Evolutionary conservation across 2,888 invertebrate species (phyloP), one percentile per base, ranked within the genome.

Genomic region (Plebejus melissa): DNA sequence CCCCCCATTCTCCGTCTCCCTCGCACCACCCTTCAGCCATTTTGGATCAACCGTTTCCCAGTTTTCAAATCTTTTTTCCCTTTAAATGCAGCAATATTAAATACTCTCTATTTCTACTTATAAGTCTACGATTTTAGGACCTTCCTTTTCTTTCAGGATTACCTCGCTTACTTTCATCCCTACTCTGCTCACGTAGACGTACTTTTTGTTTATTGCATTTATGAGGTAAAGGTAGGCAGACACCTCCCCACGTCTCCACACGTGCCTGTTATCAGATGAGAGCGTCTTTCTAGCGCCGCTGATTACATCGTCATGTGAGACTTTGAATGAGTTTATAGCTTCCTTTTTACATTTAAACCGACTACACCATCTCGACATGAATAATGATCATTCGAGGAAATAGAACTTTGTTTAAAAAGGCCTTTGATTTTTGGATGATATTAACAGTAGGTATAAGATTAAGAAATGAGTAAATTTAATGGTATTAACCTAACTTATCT

Each of bases 1-100:
- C 90, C 90, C 90, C 91, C 85, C 89, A 79, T 81, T 78, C 84
- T 86, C 88, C 83, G 82, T 87, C 87, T 84, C 83, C 89, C 90
- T 90, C 90, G 81, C 87, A 91, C 90, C 90, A 85, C 85, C 85
- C 87, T 87, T 83, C 90, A 87, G 90, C 92, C 92, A 92, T 93
- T 90, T 92, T 91, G 91, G 87, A 88, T 84, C 82, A 83, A 86
- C 86, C 89, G 88, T 92, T 91, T 90, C 89, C 88, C 90, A 87
- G 88, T 92, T 92, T 93, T 91, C 87, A 87, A 87, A 86, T 89
- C 87, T 90, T 86, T 84, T 84, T 82, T 85, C 85, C 87, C 89
- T 91, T 90, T 90, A 92, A 92, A 87, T 86, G 84, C 88, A 88
- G 88, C 60, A 32, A 65, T 65, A 65, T 65, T 65, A 65, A 65